A percentile compares a stretch with the other conserved stretches of the same genome.
Conservation (phyloP, 2,888 invertebrate species). For the Torymus auratus region DNA sequence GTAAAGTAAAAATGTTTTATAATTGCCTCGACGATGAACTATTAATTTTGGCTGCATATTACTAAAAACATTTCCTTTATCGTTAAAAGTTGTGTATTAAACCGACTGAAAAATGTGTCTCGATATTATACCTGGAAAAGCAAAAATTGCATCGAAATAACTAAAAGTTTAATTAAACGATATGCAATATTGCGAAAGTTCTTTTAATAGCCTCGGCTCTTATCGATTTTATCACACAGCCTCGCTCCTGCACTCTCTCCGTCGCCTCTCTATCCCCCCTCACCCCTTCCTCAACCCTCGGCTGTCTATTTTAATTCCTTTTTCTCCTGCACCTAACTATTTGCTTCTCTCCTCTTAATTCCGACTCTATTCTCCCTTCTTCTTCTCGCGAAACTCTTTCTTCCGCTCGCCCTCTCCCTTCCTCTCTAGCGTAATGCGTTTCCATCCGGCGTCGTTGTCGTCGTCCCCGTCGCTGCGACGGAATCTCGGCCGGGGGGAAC, state of each 20-base stretch:
- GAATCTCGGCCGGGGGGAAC: conserved; percentile 13
- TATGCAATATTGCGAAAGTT: not conserved
- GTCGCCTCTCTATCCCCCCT: no score
- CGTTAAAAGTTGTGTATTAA: no score
- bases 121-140: no score
- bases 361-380: conserved; percentile 29
- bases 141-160: no score
- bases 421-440: conserved; percentile 35
- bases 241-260: not conserved
- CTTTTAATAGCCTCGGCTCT: not conserved
- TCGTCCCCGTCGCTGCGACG: not conserved
- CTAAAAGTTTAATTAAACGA: no score
- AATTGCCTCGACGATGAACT: no score
- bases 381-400: conserved; percentile 26
- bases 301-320: conserved; percentile 42
- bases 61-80: no score
- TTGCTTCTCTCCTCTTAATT: conserved; percentile 44
- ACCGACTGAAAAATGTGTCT: no score
- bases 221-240: no score
- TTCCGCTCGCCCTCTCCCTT: conserved; percentile 13
- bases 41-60: no score
- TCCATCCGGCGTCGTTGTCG: conserved; percentile 25
- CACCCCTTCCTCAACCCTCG: not conserved
- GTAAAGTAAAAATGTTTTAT: no score
- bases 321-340: conserved; percentile 33